Percentiles rank a stretch among this genome's conserved stretches.
Evolutionary conservation across 2,888 invertebrate genomes (phyloP).

Genomic region (Belgica antarctica): DNA sequence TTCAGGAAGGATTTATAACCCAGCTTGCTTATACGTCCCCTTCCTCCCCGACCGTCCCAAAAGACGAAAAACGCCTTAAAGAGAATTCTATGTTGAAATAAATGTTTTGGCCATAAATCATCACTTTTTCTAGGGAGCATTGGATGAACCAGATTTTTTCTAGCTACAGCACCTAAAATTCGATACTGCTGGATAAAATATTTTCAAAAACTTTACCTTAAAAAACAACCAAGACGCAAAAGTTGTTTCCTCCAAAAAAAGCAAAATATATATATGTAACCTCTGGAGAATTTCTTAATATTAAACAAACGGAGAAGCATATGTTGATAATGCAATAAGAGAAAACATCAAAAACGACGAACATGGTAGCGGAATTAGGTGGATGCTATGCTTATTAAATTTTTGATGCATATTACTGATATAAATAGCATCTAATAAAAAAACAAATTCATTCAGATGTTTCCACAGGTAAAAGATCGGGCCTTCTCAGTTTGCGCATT

Average conservation of each 20-base stretch:
- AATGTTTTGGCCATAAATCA: constrained; percentile 43
- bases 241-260: constrained; percentile 7
- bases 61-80: constrained; percentile 17
- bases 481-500: too few species aligned
- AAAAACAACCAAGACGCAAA: constrained; percentile 6
- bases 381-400: constrained; percentile 16
- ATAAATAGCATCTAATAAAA: too few species aligned
- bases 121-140: constrained; percentile 25
- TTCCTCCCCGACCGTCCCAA: not conserved
- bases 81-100: constrained; percentile 28
- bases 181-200: too few species aligned
- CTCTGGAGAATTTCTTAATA: constrained; percentile 34
- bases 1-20: constrained; percentile 17
- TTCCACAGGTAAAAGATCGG: too few species aligned
- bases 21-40: constrained; percentile 1
- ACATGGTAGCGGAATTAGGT: constrained; percentile 39
- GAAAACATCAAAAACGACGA: constrained; percentile 15
- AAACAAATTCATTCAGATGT: not conserved
- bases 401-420: constrained; percentile 22
- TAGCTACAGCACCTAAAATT: not conserved
- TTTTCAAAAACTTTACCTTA: not conserved
- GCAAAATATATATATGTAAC: constrained; percentile 11
- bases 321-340: constrained; percentile 42
- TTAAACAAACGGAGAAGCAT: constrained; percentile 12
- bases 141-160: constrained; percentile 25